These are phyloP conservation scores for Pollenia griseotomentosa DNA, from an alignment of 2,888 invertebrate species.

Conservation along the genomic window DNA sequence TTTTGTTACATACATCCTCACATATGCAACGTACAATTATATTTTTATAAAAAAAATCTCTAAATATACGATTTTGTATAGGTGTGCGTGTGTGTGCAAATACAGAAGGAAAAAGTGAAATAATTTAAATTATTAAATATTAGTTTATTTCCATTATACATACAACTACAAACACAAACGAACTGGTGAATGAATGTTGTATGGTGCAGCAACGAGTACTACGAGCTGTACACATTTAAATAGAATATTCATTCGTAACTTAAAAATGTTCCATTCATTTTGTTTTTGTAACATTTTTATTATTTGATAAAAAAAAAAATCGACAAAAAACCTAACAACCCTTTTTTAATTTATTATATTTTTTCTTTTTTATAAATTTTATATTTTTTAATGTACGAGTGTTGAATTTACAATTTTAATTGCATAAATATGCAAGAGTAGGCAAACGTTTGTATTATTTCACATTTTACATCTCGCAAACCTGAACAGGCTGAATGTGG, in stretches of 20 bases:
- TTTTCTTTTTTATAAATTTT: conserved; percentile 25
- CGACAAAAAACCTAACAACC: not conserved
- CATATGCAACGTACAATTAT: not conserved
- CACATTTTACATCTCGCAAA: conserved; percentile 33
- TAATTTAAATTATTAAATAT: conserved; percentile 54
- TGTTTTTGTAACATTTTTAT: conserved; percentile 42
- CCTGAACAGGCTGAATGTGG: conserved; percentile 15
- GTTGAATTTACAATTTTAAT: conserved; percentile 82
- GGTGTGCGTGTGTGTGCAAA: not conserved
- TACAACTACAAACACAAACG: conserved; percentile 7
- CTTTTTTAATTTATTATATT: conserved; percentile 46
- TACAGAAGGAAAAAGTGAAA: conserved; percentile 41
- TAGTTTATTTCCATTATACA: conserved; percentile 40
- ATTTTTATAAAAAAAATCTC: conserved; percentile 14
- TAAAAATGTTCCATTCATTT: conserved; percentile 47
- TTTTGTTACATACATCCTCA: not conserved
- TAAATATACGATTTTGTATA: not conserved
- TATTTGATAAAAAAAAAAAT: conserved; percentile 45
- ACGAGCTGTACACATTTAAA: not conserved
- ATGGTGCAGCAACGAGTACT: not conserved
- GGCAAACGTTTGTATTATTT: conserved; percentile 68
- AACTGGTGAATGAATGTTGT: not conserved
- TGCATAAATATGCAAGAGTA: conserved; percentile 81
- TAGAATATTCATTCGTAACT: not conserved
- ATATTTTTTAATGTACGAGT: conserved; percentile 63